Conservation (phyloP, 2,797 vertebrate species). For the Leptatherina wallacei region DNA sequence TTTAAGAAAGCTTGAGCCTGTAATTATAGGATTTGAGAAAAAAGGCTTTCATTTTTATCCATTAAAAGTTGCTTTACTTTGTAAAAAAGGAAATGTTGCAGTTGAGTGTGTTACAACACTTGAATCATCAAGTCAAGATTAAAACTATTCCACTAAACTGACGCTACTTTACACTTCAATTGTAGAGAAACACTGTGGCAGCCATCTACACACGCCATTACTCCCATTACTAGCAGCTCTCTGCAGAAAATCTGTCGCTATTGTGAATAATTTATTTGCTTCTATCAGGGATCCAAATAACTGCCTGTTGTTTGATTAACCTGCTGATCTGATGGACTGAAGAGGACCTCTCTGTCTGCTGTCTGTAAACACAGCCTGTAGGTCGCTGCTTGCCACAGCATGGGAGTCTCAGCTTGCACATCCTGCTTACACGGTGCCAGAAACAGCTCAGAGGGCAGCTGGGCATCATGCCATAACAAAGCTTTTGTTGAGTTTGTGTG, state of each 20-base stretch:
- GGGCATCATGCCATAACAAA: slow-evolving; percentile 32
- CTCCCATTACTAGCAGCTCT: slow-evolving; percentile 14
- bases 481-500: slow-evolving; percentile 33
- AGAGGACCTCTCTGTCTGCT: slow-evolving; percentile 39
- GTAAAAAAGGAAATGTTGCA: background rate
- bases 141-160: slow-evolving; percentile 10
- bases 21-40: slow-evolving; percentile 16
- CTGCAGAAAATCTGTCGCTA: slow-evolving; percentile 45
- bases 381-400: slow-evolving; percentile 41
- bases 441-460: slow-evolving; percentile 49
- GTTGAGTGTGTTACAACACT: background rate
- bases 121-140: slow-evolving; percentile 1
- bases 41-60: background rate
- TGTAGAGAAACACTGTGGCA: background rate
- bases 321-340: slow-evolving; percentile 61
- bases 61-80: background rate
- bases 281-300: slow-evolving; percentile 57
- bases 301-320: slow-evolving; percentile 73
- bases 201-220: background rate
- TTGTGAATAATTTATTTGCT: slow-evolving; percentile 67
- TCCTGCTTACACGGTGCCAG: slow-evolving; percentile 53
- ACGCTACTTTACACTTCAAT: background rate
- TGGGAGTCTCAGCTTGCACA: slow-evolving; percentile 49
- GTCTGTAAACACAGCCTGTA: slow-evolving; percentile 58
- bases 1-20: slow-evolving; percentile 8